Evolutionary conservation across 2,113 vertebrate genomes (phyloP), one percentile per base, ranked within the genome.

Genomic region (Tragelaphus buxtoni): DNA sequence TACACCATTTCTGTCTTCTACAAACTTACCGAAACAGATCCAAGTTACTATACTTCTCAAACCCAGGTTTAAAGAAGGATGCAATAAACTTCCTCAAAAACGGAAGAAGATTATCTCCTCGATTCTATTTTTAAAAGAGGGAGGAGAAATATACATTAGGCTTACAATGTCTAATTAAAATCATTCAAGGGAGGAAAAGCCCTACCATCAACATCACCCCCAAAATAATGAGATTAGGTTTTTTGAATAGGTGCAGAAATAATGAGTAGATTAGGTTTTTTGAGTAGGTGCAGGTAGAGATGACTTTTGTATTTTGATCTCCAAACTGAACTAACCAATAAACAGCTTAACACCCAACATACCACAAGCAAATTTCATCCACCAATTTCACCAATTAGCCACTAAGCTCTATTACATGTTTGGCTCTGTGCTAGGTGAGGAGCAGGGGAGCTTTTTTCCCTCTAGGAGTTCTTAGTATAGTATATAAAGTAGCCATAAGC

Each of bases 31-130:
- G 98, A 97, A 99, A 98, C 2, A 99, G 98, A 89, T 99, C 99
- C 96, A 99, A 97, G 7, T 99, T 99, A 86, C 85, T 97, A 86
- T 97, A 98, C 39, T 99, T 98, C 92, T 99, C 98, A 92, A 98
- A 98, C 0, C 98, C 96, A 51, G 98, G 98, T 94, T 99, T 99
- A 98, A 99, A 99, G 72, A 99, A 99, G 17, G 99, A 99, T 97
- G 98, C 97, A 91, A 99, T 97, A 94, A 99, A 99, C 13, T 99
- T 99, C 97, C 99, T 97, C 91, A 99, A 99, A 94, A 99, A 98
- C 45, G 99, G 98, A 89, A 98, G 98, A 93, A 99, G 97, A 94
- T 98, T 99, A 61, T 98, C 98, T 20, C 97, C 97, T 95, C 90
- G 98, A 82, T 99, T 99, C 99, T 99, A 99, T 95, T 98, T 97